Conservation (phyloP, 2,888 invertebrate species). For the Clostera curtula region DNA sequence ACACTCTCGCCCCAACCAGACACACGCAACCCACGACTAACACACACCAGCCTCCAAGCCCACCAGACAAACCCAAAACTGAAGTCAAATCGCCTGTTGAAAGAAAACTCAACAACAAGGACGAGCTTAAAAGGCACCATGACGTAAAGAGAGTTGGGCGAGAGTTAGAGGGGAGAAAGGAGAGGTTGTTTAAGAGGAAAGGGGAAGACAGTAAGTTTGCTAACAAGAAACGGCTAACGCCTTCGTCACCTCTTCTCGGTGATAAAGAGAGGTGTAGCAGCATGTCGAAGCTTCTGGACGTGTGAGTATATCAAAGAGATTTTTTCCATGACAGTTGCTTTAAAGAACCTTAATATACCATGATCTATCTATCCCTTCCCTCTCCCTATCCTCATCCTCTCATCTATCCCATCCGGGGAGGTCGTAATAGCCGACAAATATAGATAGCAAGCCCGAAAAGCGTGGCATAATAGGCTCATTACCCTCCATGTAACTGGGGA, state of each 20-base stretch:
- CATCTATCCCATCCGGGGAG: no score
- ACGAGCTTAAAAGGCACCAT: conserved; percentile 31
- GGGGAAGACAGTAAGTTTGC: conserved; percentile 52
- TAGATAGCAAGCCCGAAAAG: no score
- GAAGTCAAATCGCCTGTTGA: conserved; percentile 70
- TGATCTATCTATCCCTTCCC: no score
- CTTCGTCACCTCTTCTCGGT: conserved; percentile 59
- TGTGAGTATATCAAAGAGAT: conserved; percentile 62
- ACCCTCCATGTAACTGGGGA: no score
- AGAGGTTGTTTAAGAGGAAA: conserved; percentile 63
- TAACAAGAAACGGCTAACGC: conserved; percentile 50
- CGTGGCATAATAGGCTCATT: no score
- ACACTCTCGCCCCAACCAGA: conserved; percentile 55
- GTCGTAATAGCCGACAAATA: no score
- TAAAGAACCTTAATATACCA: no score
- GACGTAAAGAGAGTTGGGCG: conserved; percentile 62
- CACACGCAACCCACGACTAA: conserved; percentile 14
- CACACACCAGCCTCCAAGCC: conserved; percentile 8
- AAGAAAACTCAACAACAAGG: conserved; percentile 52
- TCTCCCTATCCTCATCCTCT: no score
- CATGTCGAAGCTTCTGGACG: conserved; percentile 88
- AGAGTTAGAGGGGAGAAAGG: conserved; percentile 44
- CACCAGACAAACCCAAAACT: conserved; percentile 19
- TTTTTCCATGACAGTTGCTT: no score
- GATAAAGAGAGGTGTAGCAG: conserved; percentile 91